Percentiles rank a stretch among this genome's conserved stretches.
These are phyloP conservation scores for Lamprotornis superbus DNA, from an alignment of 2,113 vertebrate genomes.

Conservation along the genomic window DNA sequence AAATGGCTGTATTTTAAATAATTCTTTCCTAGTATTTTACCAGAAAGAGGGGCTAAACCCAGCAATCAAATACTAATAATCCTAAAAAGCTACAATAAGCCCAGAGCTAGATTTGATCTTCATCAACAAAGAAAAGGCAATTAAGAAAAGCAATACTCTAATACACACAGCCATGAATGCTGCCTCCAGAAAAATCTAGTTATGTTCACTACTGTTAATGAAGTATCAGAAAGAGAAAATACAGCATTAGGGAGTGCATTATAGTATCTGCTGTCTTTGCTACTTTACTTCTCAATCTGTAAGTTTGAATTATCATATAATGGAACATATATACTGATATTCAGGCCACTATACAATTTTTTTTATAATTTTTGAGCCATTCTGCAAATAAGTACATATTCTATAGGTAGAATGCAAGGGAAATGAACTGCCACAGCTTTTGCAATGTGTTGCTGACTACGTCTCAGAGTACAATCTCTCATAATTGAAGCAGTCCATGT, in stretches of 20 bases:
- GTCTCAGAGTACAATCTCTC: background rate
- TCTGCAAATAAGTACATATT: background rate
- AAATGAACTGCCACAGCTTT: background rate
- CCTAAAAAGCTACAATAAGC: background rate
- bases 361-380: background rate
- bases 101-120: constrained; percentile 16
- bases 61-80: background rate
- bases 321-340: background rate
- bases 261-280: background rate
- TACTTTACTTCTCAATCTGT: background rate
- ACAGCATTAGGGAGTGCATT: background rate
- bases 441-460: background rate
- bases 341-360: background rate
- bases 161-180: background rate
- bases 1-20: background rate
- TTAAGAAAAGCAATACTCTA: constrained; percentile 1
- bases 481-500: background rate
- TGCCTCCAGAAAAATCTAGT: constrained; percentile 29
- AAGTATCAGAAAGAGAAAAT: background rate
- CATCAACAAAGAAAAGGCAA: background rate
- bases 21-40: background rate
- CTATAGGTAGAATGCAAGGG: background rate
- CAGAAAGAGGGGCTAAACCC: background rate
- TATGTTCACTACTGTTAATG: background rate
- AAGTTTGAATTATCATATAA: background rate